Evolutionary conservation across 2,888 invertebrate species (phyloP).

Genomic region (Entomobrya proxima): DNA sequence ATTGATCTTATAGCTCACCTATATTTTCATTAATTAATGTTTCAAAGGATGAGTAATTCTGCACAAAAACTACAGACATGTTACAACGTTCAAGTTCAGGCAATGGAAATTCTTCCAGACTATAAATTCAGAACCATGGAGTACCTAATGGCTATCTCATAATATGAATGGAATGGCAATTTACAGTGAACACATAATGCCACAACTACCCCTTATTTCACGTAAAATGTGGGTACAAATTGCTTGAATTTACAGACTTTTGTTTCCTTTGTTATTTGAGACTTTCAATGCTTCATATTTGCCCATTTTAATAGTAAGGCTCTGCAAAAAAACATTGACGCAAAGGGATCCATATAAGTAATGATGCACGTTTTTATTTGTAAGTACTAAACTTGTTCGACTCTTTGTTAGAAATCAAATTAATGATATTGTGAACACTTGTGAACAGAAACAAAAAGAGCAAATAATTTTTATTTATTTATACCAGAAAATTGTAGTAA

Average conservation of each 20-base stretch:
- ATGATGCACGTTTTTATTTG: no score
- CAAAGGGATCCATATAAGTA: neutral
- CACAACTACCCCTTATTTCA: neutral
- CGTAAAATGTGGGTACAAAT: constrained; percentile 83
- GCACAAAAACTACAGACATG: constrained; percentile 50
- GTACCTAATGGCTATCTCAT: neutral
- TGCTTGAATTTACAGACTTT: constrained; percentile 85
- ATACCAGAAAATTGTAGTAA: neutral
- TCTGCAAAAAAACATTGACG: constrained; percentile 46
- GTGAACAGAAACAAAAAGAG: no score
- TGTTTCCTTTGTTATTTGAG: constrained; percentile 88
- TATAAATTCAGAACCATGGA: neutral
- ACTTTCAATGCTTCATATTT: constrained; percentile 87
- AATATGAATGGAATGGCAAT: constrained; percentile 18
- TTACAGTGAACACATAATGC: neutral
- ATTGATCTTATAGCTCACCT: no score
- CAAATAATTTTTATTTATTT: no score
- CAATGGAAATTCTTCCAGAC: neutral
- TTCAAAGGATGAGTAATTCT: neutral
- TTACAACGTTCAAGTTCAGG: constrained; percentile 19
- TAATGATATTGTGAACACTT: no score
- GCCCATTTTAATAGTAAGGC: constrained; percentile 82
- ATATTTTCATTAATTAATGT: neutral
- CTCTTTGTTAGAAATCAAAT: constrained; percentile 10
- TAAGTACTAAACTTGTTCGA: no score